Percentiles rank a stretch among this genome's conserved stretches.
Evolutionary conservation across 2,888 invertebrate genomes (phyloP).

Genomic region (Aelia acuminata): DNA sequence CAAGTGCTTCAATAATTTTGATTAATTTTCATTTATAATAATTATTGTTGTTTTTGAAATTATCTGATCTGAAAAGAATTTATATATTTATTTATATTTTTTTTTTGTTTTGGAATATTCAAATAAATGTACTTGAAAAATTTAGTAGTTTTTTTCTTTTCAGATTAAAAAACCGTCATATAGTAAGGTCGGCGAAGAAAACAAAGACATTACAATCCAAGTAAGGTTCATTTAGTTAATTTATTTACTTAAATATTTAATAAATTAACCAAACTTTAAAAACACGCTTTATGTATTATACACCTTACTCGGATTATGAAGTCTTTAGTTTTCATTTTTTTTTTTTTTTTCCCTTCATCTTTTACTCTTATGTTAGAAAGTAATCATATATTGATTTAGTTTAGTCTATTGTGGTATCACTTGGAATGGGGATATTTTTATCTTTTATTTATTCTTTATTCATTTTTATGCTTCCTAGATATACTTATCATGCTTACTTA

Average conservation of each 20-base stretch:
- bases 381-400: background rate
- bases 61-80: slow-evolving; percentile 6
- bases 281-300: background rate
- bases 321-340: slow-evolving; percentile 9
- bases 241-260: slow-evolving; percentile 41
- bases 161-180: slow-evolving; percentile 41
- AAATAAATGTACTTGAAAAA: background rate
- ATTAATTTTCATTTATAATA: background rate
- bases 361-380: background rate
- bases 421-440: too few species aligned
- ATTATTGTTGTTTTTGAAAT: background rate
- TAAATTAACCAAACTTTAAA: slow-evolving; percentile 15
- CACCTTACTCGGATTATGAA: slow-evolving; percentile 46
- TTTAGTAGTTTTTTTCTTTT: slow-evolving; percentile 46
- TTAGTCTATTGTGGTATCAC: too few species aligned
- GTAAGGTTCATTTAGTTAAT: slow-evolving; percentile 46
- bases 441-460: too few species aligned
- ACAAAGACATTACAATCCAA: slow-evolving; percentile 48
- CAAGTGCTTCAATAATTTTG: background rate
- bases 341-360: background rate
- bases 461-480: too few species aligned
- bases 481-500: too few species aligned
- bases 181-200: slow-evolving; percentile 49
- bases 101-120: background rate
- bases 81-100: too few species aligned